A percentile compares a stretch with the other conserved stretches of the same genome.
Evolutionary conservation across 2,113 vertebrate genomes (phyloP).

Genomic region (Poeciliopsis turrubarensis): DNA sequence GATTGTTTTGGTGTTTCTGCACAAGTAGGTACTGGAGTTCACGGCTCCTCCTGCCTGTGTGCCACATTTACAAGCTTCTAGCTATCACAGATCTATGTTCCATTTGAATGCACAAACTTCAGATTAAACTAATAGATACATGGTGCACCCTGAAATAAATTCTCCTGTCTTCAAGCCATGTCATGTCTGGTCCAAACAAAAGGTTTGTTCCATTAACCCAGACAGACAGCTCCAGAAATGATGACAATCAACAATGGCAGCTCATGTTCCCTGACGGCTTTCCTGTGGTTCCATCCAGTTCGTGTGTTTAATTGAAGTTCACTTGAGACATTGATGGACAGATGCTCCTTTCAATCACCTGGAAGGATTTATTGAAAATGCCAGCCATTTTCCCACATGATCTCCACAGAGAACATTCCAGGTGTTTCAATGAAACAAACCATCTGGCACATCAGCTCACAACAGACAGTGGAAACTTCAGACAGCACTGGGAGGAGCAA

Average conservation of each 20-base stretch:
- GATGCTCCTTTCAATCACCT: slow-evolving; percentile 10
- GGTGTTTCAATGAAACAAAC: slow-evolving; percentile 1
- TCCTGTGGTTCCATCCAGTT: background rate
- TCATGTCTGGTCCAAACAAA: background rate
- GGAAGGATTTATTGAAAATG: slow-evolving; percentile 5
- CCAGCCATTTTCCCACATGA: background rate
- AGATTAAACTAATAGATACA: too few species aligned
- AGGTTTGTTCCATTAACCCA: background rate
- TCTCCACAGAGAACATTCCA: background rate
- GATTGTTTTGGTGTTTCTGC: too few species aligned
- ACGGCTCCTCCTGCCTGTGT: too few species aligned
- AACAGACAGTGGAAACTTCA: background rate
- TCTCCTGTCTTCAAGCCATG: too few species aligned
- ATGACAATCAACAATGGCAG: slow-evolving; percentile 6
- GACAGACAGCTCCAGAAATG: background rate
- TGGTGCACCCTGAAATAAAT: too few species aligned
- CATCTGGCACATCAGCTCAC: slow-evolving; percentile 2
- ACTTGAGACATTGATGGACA: background rate
- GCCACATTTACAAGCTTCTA: too few species aligned
- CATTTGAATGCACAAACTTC: too few species aligned
- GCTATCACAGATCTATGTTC: too few species aligned
- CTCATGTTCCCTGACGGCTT: background rate
- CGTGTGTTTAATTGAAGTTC: slow-evolving; percentile 3
- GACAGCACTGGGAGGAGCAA: background rate
- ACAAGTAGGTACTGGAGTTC: too few species aligned